Evolutionary conservation across 2,797 vertebrate species (phyloP), one percentile per base, ranked within the genome.

Genomic region (Malurus splendens): DNA sequence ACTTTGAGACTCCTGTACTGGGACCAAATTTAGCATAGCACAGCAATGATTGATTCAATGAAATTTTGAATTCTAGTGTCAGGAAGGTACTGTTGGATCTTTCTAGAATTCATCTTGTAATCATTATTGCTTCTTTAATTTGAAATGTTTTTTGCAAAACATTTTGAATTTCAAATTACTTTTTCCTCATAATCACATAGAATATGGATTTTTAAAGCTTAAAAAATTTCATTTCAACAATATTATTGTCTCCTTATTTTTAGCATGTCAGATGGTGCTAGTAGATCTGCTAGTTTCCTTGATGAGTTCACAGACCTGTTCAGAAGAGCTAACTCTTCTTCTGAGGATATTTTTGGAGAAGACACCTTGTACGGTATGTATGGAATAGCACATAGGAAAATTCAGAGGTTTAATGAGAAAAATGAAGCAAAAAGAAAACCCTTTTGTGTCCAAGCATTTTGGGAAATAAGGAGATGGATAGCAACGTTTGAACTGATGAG

Each of bases 341-440:
- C 96, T 99, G 84, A 98, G 98, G 82, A 96, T 98, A 94, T 99
- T 99, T 97, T 96, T 99, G 97, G 99, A 99, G 95, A 98, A 98
- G 96, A 97, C 97, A 38, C 98, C 98, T 66, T 98, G 98, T 82
- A 99, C 97, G 30, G 99, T 99, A 98, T 97, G 97, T 98, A 95
- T 89, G 70, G 70, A 82, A 65, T 61, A 60, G 52, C n/a, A 48
- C 12, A 8, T 5, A 28, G 28, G 19, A 68, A 54, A 80, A 78
- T 66, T 77, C 22, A 64, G 25, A 75, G 12, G 11, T 61, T 87
- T 74, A 11, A 64, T 57, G 12, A 56, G 52, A 54, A 67, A 65
- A 79, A n/a, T 25, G 10, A 61, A 67, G 28, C 12, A 48, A 62
- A 71, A 74, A 42, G 3, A 32, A 48, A 39, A 24, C 42, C 3